These are phyloP conservation scores for Proteles cristata DNA, from an alignment of 2,113 vertebrate genomes.

Conservation along the genomic window DNA sequence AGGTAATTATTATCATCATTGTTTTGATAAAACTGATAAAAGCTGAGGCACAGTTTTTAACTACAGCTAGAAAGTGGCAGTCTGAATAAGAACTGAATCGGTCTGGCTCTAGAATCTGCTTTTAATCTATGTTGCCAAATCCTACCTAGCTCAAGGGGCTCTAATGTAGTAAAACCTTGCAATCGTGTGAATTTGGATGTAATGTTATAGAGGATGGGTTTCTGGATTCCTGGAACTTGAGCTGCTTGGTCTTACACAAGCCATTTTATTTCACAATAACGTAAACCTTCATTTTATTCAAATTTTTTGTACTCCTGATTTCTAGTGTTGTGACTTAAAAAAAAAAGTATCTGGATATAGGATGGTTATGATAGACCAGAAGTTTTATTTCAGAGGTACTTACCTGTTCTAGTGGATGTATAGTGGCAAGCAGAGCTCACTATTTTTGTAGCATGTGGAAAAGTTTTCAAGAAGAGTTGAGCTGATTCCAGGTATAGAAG, in stretches of 20 bases:
- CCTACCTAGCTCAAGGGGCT: not conserved
- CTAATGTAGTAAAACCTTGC: not conserved
- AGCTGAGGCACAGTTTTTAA: not conserved
- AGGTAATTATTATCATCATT: not conserved
- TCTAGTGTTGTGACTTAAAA: not conserved
- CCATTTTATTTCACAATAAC: constrained; percentile 16
- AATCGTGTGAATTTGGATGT: constrained; percentile 1
- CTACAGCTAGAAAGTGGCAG: not conserved
- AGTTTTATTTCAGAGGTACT: not conserved
- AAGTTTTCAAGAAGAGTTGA: not conserved
- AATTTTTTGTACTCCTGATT: not conserved
- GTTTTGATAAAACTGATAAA: not conserved
- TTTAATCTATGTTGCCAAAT: not conserved
- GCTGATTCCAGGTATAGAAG: not conserved
- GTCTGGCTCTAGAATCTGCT: not conserved
- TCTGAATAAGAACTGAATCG: not conserved
- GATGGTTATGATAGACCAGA: not conserved
- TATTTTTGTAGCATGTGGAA: constrained; percentile 23
- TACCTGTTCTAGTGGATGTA: not conserved
- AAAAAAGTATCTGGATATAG: not conserved
- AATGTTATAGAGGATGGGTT: not conserved
- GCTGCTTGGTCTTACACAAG: not conserved
- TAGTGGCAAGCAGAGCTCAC: not conserved
- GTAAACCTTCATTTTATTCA: not conserved
- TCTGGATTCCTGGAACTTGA: constrained; percentile 33